Evolutionary conservation across 1,140 invertebrate species (phyloP), one percentile per base, ranked within the genome.

Genomic region (Diabrotica virgifera): DNA sequence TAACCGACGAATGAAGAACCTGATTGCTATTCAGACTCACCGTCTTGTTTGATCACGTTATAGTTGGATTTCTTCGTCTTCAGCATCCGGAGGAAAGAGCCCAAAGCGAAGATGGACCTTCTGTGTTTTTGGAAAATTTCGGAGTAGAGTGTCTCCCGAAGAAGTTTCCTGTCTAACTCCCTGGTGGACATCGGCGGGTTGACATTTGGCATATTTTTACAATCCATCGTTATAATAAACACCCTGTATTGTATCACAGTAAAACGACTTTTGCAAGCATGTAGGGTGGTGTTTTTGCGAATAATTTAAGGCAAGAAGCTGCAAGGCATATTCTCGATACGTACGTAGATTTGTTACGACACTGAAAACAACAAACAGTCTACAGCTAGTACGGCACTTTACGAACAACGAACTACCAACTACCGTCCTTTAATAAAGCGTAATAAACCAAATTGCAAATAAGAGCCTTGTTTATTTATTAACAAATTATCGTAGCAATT

Each of bases 81-180:
- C 66, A 92, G 80, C 89, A 92, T 91, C 64, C 90, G 85, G 51
- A 92, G 83, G 76, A 92, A 91, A 58, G 89, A 91, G 38, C 89
- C 89, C 58, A 91, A 82, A 40, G 90, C 89, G 74, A 91, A 87
- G 74, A 92, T 91, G 14, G 89, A 90, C 75, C 89, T 85, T 59
- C 89, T 84, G 79, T 91, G 89, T 67, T 89, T 85, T 80, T 90
- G 86, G 78, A 92, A 90, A 69, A 92, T 92, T 72, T 90, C 90
- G 76, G 90, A 88, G 74, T 92, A 92, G 64, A 92, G 79, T 63
- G 89, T 89, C 73, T 91, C 89, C 66, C 89, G 81, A 59, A 91
- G 80, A 59, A 90, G 85, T 70, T 90, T 89, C 68, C 89, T 82
- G 69, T 90, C 88, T 38, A 77, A 54, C 36, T 74, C 70, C 37